Conservation (phyloP, 1,140 invertebrate genomes). For the Anthonomus grandis region DNA sequence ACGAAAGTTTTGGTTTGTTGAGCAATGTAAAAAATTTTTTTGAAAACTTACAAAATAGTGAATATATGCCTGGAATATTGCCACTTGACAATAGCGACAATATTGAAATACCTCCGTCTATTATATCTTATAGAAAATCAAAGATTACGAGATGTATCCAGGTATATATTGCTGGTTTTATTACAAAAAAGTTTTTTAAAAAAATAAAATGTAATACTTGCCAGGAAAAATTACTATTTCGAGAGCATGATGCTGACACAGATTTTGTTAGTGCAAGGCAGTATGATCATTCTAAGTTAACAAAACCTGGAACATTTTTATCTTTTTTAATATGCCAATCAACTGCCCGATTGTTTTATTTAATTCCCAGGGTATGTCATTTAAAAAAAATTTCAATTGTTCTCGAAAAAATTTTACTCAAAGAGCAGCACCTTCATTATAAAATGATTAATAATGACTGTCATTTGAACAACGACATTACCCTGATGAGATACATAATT, state of each 20-base stretch:
- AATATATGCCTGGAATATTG: no score
- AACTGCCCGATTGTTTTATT: background rate
- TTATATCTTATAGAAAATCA: background rate
- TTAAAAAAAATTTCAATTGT: conserved; percentile 1
- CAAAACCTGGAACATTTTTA: conserved; percentile 8
- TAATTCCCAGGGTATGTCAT: conserved; percentile 11
- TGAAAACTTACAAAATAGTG: conserved; percentile 2
- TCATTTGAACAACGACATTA: no score
- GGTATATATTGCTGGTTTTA: conserved; percentile 12
- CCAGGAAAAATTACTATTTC: conserved; percentile 1
- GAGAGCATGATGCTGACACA: background rate
- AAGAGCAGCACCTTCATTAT: no score
- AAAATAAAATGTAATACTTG: conserved; percentile 7
- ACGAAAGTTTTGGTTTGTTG: background rate
- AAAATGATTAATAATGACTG: no score
- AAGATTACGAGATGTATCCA: conserved; percentile 3
- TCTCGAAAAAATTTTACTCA: background rate
- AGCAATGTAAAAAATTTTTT: conserved; percentile 15
- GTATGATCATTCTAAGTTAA: conserved; percentile 6
- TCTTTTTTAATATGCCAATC: conserved; percentile 1
- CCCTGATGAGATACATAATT: no score
- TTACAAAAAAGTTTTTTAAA: conserved; percentile 14
- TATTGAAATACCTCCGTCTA: conserved; percentile 1
- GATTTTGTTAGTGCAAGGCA: conserved; percentile 16
- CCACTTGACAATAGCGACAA: background rate